phyloP scores from a whole-genome alignment of 2,797 vertebrate species.

The Loriculus beryllinus region DNA sequence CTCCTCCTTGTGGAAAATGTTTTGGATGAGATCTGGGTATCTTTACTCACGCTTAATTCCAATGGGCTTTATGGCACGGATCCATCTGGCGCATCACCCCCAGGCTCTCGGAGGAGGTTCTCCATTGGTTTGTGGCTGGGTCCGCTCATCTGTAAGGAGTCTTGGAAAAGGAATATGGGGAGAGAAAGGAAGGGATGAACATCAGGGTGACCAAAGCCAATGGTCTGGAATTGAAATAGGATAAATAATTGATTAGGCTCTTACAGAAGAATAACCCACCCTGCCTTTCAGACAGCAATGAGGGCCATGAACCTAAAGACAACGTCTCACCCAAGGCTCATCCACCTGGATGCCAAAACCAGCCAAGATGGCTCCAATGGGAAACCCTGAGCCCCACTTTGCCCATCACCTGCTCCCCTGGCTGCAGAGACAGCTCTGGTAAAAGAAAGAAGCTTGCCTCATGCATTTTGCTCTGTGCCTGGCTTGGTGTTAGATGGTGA shows the following conservation, averaged over 20 bases:
- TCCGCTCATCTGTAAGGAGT: background rate
- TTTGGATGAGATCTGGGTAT: fast-evolving
- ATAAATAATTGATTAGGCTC: background rate
- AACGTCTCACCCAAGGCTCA: background rate
- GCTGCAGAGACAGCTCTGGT: background rate
- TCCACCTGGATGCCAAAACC: too few species aligned
- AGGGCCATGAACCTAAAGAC: background rate
- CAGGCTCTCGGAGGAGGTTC: fast-evolving
- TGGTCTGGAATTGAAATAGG: background rate
- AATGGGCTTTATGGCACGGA: background rate
- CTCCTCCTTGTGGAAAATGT: background rate
- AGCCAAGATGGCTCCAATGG: too few species aligned
- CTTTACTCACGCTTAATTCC: fast-evolving
- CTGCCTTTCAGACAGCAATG: background rate
- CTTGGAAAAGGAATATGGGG: background rate
- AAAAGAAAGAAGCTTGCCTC: too few species aligned
- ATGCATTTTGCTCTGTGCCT: fast-evolving
- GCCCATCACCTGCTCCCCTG: fast-evolving
- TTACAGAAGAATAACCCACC: background rate
- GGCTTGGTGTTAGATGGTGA: fast-evolving
- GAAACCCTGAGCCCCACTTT: background rate
- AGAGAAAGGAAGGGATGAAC: fast-evolving
- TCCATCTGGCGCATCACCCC: too few species aligned
- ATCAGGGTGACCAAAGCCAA: background rate
- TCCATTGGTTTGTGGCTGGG: fast-evolving